A percentile compares a stretch with the other conserved stretches of the same genome.
Conservation (phyloP, 2,888 invertebrate genomes). For the Halocaridina rubra region DNA sequence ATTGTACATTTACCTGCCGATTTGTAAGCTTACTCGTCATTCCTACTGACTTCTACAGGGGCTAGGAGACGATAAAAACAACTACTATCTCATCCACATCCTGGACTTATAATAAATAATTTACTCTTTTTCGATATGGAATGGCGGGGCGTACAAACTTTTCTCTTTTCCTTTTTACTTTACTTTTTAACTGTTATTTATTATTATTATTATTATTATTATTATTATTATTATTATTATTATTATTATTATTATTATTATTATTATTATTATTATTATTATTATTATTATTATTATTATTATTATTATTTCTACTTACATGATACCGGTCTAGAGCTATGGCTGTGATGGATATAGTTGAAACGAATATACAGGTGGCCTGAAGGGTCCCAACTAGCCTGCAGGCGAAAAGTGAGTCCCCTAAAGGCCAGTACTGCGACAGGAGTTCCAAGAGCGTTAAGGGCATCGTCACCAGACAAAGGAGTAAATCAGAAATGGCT, state of each 20-base stretch:
- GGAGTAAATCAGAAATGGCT: conserved; percentile 81
- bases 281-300: not conserved
- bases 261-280: not conserved
- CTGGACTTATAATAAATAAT: too few relatives aligned
- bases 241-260: not conserved
- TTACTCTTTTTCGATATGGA: too few relatives aligned
- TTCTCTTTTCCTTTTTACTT: too few relatives aligned
- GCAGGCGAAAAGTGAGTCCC: conserved; percentile 79
- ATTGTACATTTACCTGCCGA: too few relatives aligned
- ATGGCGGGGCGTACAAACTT: too few relatives aligned
- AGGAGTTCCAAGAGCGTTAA: conserved; percentile 88
- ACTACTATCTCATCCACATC: too few relatives aligned
- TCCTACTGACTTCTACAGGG: too few relatives aligned
- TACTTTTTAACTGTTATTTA: too few relatives aligned
- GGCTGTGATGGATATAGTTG: conserved; percentile 92
- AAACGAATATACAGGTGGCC: conserved; percentile 91
- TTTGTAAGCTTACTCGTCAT: too few relatives aligned
- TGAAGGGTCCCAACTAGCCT: conserved; percentile 88
- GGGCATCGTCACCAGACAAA: conserved; percentile 91
- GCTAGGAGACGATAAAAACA: too few relatives aligned
- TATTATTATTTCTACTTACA: conserved; percentile 71
- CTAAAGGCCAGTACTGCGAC: conserved; percentile 87
- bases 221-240: too few relatives aligned
- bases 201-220: too few relatives aligned
- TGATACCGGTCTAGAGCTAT: conserved; percentile 88